phyloP scores from a whole-genome alignment of 2,113 vertebrate species.

The Gila orcuttii region DNA sequence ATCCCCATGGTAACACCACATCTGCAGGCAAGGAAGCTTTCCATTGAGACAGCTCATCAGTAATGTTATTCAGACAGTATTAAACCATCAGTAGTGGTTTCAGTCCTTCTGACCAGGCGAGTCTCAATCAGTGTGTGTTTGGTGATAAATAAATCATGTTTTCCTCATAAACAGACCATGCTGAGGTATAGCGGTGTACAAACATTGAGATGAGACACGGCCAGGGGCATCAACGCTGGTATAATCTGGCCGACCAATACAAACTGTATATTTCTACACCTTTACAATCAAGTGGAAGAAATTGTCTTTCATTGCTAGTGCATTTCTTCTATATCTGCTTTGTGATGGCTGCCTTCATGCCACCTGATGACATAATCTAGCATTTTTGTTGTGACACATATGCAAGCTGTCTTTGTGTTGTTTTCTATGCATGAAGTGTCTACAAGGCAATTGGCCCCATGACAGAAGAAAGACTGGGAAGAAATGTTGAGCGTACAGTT shows the following conservation, averaged over 20 bases:
- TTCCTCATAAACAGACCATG: conserved; percentile 18
- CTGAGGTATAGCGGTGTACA: conserved; percentile 1
- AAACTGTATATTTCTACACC: background rate
- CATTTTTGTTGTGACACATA: conserved; percentile 32
- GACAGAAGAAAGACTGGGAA: conserved; percentile 16
- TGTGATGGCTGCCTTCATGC: background rate
- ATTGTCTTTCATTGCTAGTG: background rate
- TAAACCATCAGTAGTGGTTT: conserved; percentile 44
- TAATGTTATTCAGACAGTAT: conserved; percentile 57
- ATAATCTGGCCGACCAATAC: background rate
- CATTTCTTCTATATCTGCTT: background rate
- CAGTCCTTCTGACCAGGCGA: conserved; percentile 19
- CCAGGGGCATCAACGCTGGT: background rate
- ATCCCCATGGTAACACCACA: conserved; percentile 58
- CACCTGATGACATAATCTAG: background rate
- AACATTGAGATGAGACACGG: conserved; percentile 10
- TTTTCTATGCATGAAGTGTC: conserved; percentile 19
- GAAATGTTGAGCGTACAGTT: background rate
- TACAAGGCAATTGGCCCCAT: conserved; percentile 32
- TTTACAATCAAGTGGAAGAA: background rate
- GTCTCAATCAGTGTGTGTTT: conserved; percentile 9
- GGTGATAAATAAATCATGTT: background rate
- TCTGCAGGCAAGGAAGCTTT: conserved; percentile 54
- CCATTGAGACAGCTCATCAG: conserved; percentile 56
- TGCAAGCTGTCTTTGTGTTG: conserved; percentile 27